Base-by-base conservation (phyloP, 2,797 vertebrate species). In the Acanthurus leucopareius region DNA sequence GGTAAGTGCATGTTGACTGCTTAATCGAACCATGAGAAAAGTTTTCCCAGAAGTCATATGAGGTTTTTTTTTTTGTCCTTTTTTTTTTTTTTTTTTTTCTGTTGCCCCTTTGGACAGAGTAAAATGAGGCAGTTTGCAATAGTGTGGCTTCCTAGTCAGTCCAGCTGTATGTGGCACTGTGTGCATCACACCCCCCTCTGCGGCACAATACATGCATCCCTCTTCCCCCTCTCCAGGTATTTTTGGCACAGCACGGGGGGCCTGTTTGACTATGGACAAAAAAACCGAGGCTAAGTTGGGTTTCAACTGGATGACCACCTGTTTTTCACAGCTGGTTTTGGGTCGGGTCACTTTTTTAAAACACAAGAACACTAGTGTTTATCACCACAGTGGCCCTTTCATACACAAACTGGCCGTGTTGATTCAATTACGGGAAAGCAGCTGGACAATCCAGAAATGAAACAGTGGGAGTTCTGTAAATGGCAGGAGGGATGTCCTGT, bases 41-140 rank as follows among this genome's bases (percentile, higher is more conserved):
- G 59, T 66, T 85, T 90, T 84, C 85, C 83, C 80, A 87, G 64
- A 84, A 65, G 64, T 87, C 63, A 75, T 54, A 77, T 51, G 14
- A 75, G 80, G 80, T 72, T 52, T 61, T 45, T 80, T 78, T 69
- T 75, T 38, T 35, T 28, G 54, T 48, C 42, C 63, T 22, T 40
- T 51, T 5, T 71, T 86, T 85, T 3, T 19, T n/a, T 69, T 86
- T 85, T 13, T 19, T n/a, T 9, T n/a, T 53, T 71, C 72, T 82
- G 71, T 87, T 84, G 85, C 85, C 85, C 73, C 86, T 88, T 80
- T 75, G 80, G 90, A 88, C 85, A 89, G 81, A 76, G 28, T 75
- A 73, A 82, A 85, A 88, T 89, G 85, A 94, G 91, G 92, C 92
- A 91, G 91, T 91, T 90, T 91, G 82, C 28, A 81, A 88, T 22